These are phyloP conservation scores for Leptopilina syphax DNA, from an alignment of 2,888 invertebrate genomes.

Conservation along the genomic window DNA sequence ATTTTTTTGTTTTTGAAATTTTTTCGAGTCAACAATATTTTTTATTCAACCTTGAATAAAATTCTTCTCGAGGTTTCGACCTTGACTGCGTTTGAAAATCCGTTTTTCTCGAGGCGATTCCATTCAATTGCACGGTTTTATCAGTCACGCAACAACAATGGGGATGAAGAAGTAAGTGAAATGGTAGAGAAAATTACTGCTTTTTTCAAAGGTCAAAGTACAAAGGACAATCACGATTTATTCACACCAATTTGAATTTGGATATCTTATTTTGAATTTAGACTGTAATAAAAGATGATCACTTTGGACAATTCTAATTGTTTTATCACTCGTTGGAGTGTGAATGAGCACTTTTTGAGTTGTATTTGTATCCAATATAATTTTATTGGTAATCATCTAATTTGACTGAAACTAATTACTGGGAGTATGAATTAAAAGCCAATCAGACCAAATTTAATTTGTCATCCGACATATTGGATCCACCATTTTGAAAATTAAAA, in stretches of 20 bases:
- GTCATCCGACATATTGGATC: no score
- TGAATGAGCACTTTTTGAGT: no score
- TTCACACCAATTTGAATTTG: neutral
- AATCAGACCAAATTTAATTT: no score
- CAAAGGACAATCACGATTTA: slow-evolving; percentile 5
- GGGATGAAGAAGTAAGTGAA: neutral
- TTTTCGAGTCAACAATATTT: neutral
- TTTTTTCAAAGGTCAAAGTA: slow-evolving; percentile 1
- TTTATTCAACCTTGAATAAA: neutral
- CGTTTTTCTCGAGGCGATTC: slow-evolving; percentile 4
- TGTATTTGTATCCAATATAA: no score
- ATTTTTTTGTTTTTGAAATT: no score
- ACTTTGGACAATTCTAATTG: no score
- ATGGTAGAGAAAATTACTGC: neutral
- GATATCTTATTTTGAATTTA: neutral
- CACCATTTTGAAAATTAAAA: no score
- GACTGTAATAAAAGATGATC: no score
- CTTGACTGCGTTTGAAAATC: neutral
- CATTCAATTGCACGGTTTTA: neutral
- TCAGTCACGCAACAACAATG: slow-evolving; percentile 11
- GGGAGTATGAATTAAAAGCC: no score
- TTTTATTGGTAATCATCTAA: no score
- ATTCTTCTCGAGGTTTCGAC: neutral
- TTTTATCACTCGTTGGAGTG: no score
- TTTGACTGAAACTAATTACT: no score